These are phyloP conservation scores for Nomia melanderi DNA, from an alignment of 1,140 invertebrate genomes.

Conservation along the genomic window DNA sequence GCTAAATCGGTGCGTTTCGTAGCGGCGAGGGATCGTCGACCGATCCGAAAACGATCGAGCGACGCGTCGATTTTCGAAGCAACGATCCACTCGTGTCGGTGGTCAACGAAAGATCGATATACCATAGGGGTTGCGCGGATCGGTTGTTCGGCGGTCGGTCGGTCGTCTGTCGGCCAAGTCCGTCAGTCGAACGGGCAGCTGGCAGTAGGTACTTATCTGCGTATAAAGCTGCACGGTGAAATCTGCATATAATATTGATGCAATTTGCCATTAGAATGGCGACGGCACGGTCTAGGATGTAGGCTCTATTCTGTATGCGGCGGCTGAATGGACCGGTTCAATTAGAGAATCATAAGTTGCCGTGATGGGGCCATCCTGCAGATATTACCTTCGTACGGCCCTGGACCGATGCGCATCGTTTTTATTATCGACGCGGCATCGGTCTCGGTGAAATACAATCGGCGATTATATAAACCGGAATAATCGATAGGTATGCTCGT, in stretches of 20 bases:
- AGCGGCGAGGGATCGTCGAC: too few relatives aligned
- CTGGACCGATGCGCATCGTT: conserved; percentile 50
- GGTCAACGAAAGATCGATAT: conserved; percentile 3
- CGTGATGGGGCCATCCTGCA: conserved; percentile 74
- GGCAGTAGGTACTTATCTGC: conserved; percentile 57
- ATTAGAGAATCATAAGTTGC: conserved; percentile 80
- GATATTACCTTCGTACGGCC: conserved; percentile 65
- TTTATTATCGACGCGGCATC: conserved; percentile 55
- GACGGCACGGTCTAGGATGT: conserved; percentile 74
- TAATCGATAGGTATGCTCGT: conserved; percentile 54
- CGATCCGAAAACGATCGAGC: background rate
- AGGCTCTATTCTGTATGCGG: conserved; percentile 75
- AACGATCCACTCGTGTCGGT: background rate
- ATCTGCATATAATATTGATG: conserved; percentile 79
- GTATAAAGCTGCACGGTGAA: conserved; percentile 63
- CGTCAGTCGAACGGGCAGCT: too few relatives aligned
- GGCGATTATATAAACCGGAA: conserved; percentile 41
- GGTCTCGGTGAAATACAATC: conserved; percentile 33
- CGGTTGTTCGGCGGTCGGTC: background rate
- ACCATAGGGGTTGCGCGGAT: background rate
- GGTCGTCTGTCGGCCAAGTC: too few relatives aligned
- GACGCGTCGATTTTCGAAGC: background rate
- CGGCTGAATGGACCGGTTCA: conserved; percentile 77
- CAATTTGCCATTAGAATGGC: conserved; percentile 78
- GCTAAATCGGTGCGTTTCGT: too few relatives aligned